A percentile compares a stretch with the other conserved stretches of the same genome.
These are phyloP conservation scores for Athalia cordata DNA, from an alignment of 2,888 invertebrate species.

Conservation along the genomic window DNA sequence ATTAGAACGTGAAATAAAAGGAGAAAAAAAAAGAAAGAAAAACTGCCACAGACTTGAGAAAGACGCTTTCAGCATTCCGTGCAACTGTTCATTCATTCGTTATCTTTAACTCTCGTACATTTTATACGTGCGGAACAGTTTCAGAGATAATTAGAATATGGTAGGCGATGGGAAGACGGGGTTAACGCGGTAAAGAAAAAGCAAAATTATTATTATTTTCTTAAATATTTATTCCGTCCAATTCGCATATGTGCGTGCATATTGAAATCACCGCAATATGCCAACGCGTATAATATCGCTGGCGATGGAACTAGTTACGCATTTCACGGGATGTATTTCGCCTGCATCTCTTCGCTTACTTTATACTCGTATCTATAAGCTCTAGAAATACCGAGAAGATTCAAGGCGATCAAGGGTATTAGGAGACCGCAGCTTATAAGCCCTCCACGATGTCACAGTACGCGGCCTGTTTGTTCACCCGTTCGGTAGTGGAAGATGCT, in stretches of 20 bases:
- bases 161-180: neutral
- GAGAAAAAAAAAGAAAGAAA: conserved; percentile 8
- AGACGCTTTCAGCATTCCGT: conserved; percentile 31
- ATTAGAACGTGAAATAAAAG: conserved; percentile 2
- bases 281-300: too few relatives aligned
- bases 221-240: too few relatives aligned
- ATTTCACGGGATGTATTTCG: conserved; percentile 11
- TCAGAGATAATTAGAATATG: neutral
- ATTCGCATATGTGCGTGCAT: too few relatives aligned
- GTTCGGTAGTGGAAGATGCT: neutral
- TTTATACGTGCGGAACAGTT: neutral
- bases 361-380: conserved; percentile 1
- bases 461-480: conserved; percentile 18
- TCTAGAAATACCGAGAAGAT: conserved; percentile 24
- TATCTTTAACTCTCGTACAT: conserved; percentile 35
- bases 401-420: conserved; percentile 42
- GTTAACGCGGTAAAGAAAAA: too few relatives aligned
- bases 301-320: neutral
- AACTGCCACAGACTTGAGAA: conserved; percentile 9
- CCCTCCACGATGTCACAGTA: conserved; percentile 28
- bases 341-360: neutral
- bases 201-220: too few relatives aligned
- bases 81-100: neutral
- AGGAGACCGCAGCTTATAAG: conserved; percentile 26
- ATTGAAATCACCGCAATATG: too few relatives aligned